Base-by-base conservation (phyloP, 2,888 invertebrate genomes). In the Clusia tigrina region DNA sequence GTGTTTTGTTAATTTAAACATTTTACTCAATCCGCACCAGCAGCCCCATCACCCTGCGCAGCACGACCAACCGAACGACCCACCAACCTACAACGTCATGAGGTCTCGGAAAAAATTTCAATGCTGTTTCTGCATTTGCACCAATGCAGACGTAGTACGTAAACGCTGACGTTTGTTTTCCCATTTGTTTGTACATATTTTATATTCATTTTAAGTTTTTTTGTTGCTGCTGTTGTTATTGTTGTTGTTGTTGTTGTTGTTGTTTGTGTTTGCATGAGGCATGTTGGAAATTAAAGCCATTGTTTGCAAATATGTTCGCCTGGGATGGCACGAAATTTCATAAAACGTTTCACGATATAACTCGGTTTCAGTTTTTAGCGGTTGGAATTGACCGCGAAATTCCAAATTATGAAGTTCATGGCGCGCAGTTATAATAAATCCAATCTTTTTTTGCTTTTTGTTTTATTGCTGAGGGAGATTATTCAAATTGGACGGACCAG, bases 381-480 rank as follows among this genome's bases (percentile, higher is more conserved):
- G n/a, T 3, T n/a, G 42, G n/a, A 42, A 42, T 42, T 42, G 42
- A 2, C 42, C 42, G 42, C 42, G 42, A 42, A 42, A 42, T 42
- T 17, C 15, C n/a, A 42, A 42, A 42, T 42, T 10, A 42, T 42
- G 12, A 42, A 42, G 42, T 42, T 42, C 42, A 42, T 42, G 42
- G 42, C 9, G n/a, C n/a, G 10, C 12, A 42, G 42, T 42, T 42
- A 15, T n/a, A 42, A 42, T 42, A 42, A 42, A n/a, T n/a, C n/a
- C n/a, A n/a, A n/a, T n/a, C n/a, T n/a, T n/a, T n/a, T n/a, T n/a
- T n/a, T n/a, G n/a, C n/a, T n/a, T n/a, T n/a, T n/a, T n/a, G n/a
- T n/a, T n/a, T n/a, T n/a, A n/a, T n/a, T n/a, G n/a, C n/a, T n/a
- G n/a, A n/a, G n/a, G n/a, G n/a, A n/a, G n/a, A n/a, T n/a, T n/a